Evolutionary conservation across 2,888 invertebrate species (phyloP).

Genomic region (Lasioglossum calceatum): DNA sequence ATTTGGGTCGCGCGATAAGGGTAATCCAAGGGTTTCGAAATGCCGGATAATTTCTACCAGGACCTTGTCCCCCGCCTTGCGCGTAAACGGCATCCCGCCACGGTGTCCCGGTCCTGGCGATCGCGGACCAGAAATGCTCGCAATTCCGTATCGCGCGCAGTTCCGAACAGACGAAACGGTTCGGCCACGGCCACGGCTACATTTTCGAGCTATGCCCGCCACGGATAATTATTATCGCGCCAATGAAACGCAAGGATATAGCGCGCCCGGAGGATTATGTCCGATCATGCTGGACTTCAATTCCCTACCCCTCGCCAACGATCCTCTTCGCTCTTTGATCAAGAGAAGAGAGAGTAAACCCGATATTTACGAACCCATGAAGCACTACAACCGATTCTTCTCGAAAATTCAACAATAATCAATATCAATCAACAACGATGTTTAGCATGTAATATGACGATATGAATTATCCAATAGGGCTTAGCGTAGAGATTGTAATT

Average conservation of each 20-base stretch:
- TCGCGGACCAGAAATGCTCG: constrained; percentile 42
- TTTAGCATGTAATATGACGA: no score
- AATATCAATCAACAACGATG: background rate
- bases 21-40: constrained; percentile 76
- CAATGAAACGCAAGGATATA: constrained; percentile 50
- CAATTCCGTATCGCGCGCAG: constrained; percentile 55
- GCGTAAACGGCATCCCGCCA: constrained; percentile 13
- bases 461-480: background rate
- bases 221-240: constrained; percentile 64
- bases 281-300: constrained; percentile 13
- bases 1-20: constrained; percentile 75
- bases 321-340: background rate
- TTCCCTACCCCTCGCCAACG: background rate
- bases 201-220: constrained; percentile 51
- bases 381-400: background rate
- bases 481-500: background rate
- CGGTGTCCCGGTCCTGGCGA: constrained; percentile 33
- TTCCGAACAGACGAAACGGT: constrained; percentile 54
- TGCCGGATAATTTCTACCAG: constrained; percentile 71
- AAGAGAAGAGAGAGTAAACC: constrained; percentile 14
- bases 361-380: constrained; percentile 14
- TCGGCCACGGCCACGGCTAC: constrained; percentile 26
- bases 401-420: background rate
- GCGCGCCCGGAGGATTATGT: constrained; percentile 40
- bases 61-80: constrained; percentile 61